Evolutionary conservation across 2,888 invertebrate genomes (phyloP), one percentile per base, ranked within the genome.

Genomic region (Callinectes sapidus): DNA sequence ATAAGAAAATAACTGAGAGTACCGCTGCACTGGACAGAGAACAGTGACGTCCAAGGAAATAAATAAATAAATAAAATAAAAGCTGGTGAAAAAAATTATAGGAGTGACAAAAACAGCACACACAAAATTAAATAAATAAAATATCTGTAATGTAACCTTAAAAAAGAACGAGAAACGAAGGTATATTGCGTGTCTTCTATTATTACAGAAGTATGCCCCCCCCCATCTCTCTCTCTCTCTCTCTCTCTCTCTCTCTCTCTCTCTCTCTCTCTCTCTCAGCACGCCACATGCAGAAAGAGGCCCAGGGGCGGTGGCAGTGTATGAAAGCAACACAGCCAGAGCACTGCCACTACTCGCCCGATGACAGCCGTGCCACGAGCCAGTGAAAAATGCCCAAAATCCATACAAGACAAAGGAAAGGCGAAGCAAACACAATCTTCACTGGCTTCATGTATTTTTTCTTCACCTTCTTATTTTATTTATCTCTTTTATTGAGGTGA

Each of bases 221-320:
- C 28, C 13, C 28, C 28, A n/a, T 81, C 35, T 32, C 85, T 35
- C 85, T 39, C 35, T 85, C 85, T 32, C 85, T 35, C 85, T 85
- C 85, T 85, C 85, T 85, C 85, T 85, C 85, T 85, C 85, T 85
- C 85, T 85, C 85, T 85, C 85, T 85, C 85, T 85, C 85, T 85
- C 85, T 85, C 85, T 85, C 85, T 85, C 85, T 85, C 85, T 32
- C 85, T 32, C 85, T 85, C 85, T 81, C 48, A 48, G 48, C 48
- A 48, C 48, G 48, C 48, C 48, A 48, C 48, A 48, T 48, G 48
- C 48, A 48, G 48, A 6, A 55, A 13, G 23, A 18, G 61, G 61
- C 61, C 61, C 61, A 61, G 61, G 5, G 61, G 61, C 23, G 23
- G 61, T 23, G 61, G 61, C 23, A 23, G 61, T 61, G 18, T 18